Evolutionary conservation across 2,113 vertebrate genomes (phyloP).

Genomic region (Etheostoma cragini): DNA sequence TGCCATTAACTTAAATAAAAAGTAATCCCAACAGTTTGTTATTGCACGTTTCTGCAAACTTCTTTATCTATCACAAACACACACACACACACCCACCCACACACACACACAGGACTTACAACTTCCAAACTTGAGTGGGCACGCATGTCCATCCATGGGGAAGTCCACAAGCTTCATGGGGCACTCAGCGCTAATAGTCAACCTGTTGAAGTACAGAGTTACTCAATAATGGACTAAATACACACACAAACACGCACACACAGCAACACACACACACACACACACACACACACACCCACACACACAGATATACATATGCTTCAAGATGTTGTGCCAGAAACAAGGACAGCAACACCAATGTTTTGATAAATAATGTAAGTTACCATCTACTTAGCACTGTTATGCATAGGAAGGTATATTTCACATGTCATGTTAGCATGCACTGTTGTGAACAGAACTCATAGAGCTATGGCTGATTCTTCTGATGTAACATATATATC

Average conservation of each 20-base stretch:
- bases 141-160: conserved; percentile 98
- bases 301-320: not conserved
- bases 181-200: conserved; percentile 98
- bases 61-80: too few species aligned
- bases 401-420: not conserved
- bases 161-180: conserved; percentile 99
- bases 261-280: not conserved
- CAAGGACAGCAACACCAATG: not conserved
- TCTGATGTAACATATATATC: not conserved
- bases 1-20: too few species aligned
- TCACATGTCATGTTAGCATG: not conserved
- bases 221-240: not conserved
- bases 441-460: not conserved
- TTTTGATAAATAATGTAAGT: not conserved
- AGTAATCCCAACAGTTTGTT: too few species aligned
- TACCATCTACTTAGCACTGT: not conserved
- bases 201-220: conserved; percentile 81
- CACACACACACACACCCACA: not conserved
- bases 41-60: too few species aligned
- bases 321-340: not conserved
- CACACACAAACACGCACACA: not conserved
- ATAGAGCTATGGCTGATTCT: not conserved
- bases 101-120: conserved; percentile 86
- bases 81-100: not conserved
- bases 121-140: conserved; percentile 99